These are phyloP conservation scores for Drosophila yooni DNA, from an alignment of 2,888 invertebrate species.

Conservation along the genomic window DNA sequence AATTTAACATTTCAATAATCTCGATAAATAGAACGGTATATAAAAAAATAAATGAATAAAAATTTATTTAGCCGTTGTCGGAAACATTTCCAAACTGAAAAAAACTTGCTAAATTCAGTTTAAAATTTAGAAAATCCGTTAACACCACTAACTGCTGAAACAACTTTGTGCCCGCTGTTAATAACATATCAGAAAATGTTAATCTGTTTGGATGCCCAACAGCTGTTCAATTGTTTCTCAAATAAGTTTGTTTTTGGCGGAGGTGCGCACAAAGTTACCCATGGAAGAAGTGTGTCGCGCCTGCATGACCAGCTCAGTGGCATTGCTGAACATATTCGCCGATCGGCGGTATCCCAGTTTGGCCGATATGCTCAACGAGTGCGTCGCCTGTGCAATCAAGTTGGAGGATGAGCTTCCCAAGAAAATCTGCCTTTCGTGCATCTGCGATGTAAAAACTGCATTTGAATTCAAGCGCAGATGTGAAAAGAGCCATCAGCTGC, in stretches of 20 bases:
- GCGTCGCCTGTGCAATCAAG: conserved; percentile 25
- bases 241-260: not conserved
- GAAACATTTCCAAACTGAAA: not conserved
- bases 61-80: not conserved
- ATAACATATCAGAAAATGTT: not conserved
- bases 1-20: not conserved
- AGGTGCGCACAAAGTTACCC: not conserved
- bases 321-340: conserved; percentile 45
- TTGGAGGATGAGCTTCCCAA: conserved; percentile 36
- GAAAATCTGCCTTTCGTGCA: conserved; percentile 37
- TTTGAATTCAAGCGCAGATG: conserved; percentile 44
- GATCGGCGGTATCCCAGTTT: conserved; percentile 35
- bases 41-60: not conserved
- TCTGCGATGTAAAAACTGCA: conserved; percentile 40
- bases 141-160: not conserved
- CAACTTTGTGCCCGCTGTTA: not conserved
- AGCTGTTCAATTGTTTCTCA: not conserved
- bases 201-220: not conserved
- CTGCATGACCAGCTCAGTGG: conserved; percentile 39
- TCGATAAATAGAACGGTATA: not conserved
- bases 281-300: conserved; percentile 47
- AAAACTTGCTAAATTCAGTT: not conserved
- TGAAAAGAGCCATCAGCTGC: conserved; percentile 31
- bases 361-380: conserved; percentile 35
- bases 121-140: not conserved